Conservation (phyloP, 1,140 invertebrate genomes). For the Asobara japonica region DNA sequence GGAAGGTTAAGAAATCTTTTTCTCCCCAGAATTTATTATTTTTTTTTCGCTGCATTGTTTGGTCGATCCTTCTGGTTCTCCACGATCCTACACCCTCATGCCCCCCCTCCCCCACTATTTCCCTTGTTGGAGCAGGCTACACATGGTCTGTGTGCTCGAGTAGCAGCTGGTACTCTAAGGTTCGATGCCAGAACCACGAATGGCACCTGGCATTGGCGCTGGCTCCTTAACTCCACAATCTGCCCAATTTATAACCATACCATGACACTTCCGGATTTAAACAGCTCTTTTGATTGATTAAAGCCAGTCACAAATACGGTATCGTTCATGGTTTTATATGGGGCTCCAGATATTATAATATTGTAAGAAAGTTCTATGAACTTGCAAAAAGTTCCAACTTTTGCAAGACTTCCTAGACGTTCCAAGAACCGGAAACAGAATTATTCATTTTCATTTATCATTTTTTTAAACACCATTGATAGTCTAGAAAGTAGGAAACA, state of each 20-base stretch:
- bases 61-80: background rate
- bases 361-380: too few species aligned
- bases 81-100: background rate
- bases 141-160: background rate
- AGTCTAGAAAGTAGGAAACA: too few species aligned
- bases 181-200: background rate
- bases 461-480: too few species aligned
- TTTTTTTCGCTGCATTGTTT: too few species aligned
- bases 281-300: background rate
- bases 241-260: background rate
- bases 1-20: too few species aligned
- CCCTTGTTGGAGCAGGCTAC: background rate
- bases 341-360: too few species aligned
- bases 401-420: too few species aligned
- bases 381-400: too few species aligned
- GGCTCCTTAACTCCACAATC: background rate
- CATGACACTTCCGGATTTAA: background rate
- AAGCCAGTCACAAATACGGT: background rate
- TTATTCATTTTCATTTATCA: too few species aligned
- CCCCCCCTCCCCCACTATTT: background rate
- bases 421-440: too few species aligned
- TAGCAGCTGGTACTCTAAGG: background rate
- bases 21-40: too few species aligned
- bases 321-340: background rate
- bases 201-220: background rate